Conservation (phyloP, 2,113 vertebrate species). For the Melozone crissalis region DNA sequence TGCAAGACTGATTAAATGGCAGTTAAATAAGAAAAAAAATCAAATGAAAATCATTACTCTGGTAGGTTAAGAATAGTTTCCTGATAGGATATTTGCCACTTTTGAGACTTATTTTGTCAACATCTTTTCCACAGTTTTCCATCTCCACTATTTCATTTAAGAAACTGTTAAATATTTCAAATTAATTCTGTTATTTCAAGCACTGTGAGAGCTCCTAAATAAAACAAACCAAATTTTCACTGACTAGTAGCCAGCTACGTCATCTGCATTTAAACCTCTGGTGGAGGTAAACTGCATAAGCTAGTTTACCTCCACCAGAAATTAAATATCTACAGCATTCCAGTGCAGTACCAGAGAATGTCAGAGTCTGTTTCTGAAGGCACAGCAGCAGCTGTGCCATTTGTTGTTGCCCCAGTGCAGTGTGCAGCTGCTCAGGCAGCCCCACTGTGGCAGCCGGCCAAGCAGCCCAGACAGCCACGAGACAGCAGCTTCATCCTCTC, state of each 20-base stretch:
- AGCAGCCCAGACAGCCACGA: background rate
- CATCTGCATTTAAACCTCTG: background rate
- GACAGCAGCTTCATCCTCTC: accelerated
- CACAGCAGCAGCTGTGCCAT: background rate
- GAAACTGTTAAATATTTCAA: background rate
- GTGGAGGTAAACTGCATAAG: no score
- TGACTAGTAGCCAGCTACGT: background rate
- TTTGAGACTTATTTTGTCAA: background rate
- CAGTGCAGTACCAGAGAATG: background rate
- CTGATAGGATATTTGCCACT: background rate
- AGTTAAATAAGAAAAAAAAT: background rate
- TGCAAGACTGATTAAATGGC: background rate
- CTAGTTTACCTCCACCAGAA: background rate
- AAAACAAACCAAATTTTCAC: background rate
- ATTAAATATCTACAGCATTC: background rate
- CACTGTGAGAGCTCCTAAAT: background rate
- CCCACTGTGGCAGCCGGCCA: background rate
- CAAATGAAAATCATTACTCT: background rate
- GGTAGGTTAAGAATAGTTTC: background rate
- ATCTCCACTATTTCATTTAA: background rate
- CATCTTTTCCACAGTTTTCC: background rate
- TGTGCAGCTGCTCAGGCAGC: background rate
- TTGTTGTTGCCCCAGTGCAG: background rate
- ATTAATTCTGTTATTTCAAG: background rate
- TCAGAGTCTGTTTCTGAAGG: background rate